Conservation (phyloP, 2,888 invertebrate genomes). For the Ashinkailepas kermadecensis region DNA sequence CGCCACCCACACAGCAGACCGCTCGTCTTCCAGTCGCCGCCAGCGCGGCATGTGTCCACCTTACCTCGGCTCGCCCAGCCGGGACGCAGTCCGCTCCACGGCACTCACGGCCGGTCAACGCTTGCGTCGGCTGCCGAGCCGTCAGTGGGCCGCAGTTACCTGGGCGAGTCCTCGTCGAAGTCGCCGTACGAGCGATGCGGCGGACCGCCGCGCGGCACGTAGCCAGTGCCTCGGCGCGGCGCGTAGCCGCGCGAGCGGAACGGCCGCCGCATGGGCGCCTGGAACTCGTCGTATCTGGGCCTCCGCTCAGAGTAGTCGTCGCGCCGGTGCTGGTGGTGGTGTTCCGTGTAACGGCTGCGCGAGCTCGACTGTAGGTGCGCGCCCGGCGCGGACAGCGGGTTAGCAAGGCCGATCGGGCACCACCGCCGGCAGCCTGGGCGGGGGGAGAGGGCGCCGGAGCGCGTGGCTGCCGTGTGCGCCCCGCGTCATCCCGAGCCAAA, state of each 20-base stretch:
- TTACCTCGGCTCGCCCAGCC: no score
- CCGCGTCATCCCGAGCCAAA: background rate
- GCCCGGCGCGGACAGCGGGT: background rate
- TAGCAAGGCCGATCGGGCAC: background rate
- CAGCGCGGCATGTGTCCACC: no score
- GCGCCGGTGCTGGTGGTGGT: background rate
- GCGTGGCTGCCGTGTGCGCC: background rate
- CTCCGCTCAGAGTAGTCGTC: background rate
- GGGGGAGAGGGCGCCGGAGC: no score
- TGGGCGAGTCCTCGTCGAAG: background rate
- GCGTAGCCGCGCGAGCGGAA: slow-evolving; percentile 13
- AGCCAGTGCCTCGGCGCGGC: slow-evolving; percentile 10
- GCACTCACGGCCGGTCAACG: no score
- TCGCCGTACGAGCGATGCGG: background rate
- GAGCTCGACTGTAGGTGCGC: background rate
- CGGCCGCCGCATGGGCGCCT: background rate
- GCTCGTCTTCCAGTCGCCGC: no score
- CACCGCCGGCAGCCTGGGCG: background rate
- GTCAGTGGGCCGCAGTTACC: background rate
- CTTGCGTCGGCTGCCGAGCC: no score
- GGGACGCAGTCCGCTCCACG: no score
- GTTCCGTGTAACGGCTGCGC: background rate
- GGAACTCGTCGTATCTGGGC: background rate
- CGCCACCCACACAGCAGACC: no score
- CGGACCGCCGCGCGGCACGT: slow-evolving; percentile 9